Conservation (phyloP, 2,113 vertebrate species). For the Archilochus colubris region DNA sequence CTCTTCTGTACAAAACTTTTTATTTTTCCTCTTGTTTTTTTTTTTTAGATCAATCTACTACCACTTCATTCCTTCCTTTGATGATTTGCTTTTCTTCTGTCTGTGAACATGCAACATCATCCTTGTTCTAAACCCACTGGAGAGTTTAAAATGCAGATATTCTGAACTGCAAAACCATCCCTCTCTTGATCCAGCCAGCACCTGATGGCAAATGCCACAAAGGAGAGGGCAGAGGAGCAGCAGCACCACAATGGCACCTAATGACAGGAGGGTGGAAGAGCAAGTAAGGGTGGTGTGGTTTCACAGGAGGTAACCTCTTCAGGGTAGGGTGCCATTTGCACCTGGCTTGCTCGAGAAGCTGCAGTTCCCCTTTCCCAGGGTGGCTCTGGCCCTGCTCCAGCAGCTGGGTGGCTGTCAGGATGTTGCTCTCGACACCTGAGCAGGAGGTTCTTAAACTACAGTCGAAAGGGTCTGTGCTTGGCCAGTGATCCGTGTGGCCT, state of each 20-base stretch:
- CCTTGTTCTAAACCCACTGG: not conserved
- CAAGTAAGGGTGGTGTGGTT: not conserved
- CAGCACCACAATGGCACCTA: constrained; percentile 40
- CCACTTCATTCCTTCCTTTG: not conserved
- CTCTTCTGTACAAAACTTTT: not conserved
- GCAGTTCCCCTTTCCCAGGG: constrained; percentile 37
- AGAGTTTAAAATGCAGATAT: not conserved
- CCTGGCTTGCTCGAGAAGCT: not conserved
- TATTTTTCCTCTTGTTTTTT: not conserved
- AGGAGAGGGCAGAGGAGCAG: not conserved
- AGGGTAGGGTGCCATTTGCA: not conserved
- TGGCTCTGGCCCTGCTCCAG: not conserved
- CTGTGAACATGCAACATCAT: not conserved
- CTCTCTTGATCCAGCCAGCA: not conserved
- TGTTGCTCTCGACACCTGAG: accelerated
- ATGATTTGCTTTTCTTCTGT: not conserved
- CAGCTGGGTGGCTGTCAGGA: not conserved
- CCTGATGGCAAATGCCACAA: not conserved
- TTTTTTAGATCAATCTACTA: not conserved
- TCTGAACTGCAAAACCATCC: not conserved
- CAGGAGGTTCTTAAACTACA: not conserved
- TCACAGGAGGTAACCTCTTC: not conserved
- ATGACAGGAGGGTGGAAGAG: constrained; percentile 3
- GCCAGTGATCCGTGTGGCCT: not conserved
- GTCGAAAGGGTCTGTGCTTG: not conserved